Evolutionary conservation across 2,797 vertebrate genomes (phyloP).

Genomic region (Macropus fuliginosus): DNA sequence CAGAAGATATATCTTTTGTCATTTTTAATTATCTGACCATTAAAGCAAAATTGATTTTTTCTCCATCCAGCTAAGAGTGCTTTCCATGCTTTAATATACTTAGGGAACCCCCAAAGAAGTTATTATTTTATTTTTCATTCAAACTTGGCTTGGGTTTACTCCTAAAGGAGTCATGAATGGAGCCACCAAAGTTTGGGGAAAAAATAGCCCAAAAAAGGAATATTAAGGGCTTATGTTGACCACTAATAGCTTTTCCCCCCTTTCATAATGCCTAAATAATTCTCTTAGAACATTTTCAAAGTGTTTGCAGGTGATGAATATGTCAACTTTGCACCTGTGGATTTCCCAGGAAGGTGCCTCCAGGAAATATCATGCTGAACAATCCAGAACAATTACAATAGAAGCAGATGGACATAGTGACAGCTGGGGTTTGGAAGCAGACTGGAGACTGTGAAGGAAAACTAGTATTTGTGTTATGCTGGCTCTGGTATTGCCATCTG

Average conservation of each 20-base stretch:
- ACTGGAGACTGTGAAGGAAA: conserved; percentile 44
- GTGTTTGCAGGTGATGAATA: neutral
- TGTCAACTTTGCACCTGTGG: conserved; percentile 46
- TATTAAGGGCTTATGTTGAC: conserved; percentile 44
- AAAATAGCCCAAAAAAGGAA: conserved; percentile 50
- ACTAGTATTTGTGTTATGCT: neutral
- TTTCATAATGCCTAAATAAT: conserved; percentile 9
- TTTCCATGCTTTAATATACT: conserved; percentile 54
- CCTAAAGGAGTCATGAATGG: conserved; percentile 48
- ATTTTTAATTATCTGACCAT: conserved; percentile 68
- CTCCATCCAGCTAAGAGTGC: conserved; percentile 52
- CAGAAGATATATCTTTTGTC: conserved; percentile 55
- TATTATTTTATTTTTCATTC: conserved; percentile 69
- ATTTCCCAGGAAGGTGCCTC: conserved; percentile 49
- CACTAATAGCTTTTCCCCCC: conserved; percentile 24
- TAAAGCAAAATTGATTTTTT: conserved; percentile 55
- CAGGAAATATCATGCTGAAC: conserved; percentile 34
- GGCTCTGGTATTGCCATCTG: conserved; percentile 37
- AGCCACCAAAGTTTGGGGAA: conserved; percentile 47
- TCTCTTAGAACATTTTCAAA: conserved; percentile 42
- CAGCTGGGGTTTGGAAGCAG: conserved; percentile 29
- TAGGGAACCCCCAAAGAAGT: conserved; percentile 34
- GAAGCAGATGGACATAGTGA: conserved; percentile 49
- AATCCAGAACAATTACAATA: conserved; percentile 28
- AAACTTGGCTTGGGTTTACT: conserved; percentile 61